Evolutionary conservation across 2,888 invertebrate species (phyloP).

Genomic region (Danaus chrysippus): DNA sequence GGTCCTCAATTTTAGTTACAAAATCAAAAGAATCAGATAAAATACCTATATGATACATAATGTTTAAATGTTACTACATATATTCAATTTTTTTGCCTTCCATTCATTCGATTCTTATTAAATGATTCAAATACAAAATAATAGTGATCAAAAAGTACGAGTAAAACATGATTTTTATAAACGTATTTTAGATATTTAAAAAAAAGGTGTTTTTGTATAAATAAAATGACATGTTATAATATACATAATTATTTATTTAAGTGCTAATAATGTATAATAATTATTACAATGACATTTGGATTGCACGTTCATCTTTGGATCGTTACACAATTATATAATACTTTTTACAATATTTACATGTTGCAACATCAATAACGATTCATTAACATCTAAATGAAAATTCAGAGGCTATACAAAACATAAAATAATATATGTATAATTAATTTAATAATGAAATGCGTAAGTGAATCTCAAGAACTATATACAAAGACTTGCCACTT

Average conservation of each 20-base stretch:
- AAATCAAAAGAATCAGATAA: no score
- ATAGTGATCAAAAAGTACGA: no score
- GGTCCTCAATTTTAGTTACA: no score
- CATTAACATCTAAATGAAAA: conserved; percentile 38
- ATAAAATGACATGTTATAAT: conserved; percentile 37
- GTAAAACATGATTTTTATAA: background rate
- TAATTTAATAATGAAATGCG: background rate
- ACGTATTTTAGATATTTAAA: background rate
- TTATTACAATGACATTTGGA: conserved; percentile 57
- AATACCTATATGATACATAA: no score
- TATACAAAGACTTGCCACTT: background rate
- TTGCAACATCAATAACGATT: conserved; percentile 34
- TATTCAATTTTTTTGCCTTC: no score
- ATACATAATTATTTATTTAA: conserved; percentile 68
- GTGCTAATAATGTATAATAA: conserved; percentile 53
- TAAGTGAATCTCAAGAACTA: background rate
- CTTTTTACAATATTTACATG: conserved; percentile 45
- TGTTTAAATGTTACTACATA: no score
- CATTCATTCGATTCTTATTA: no score
- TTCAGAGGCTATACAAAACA: background rate
- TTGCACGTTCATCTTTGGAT: conserved; percentile 75
- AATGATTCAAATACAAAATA: no score
- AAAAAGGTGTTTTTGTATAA: background rate
- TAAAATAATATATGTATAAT: conserved; percentile 14
- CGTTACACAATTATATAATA: conserved; percentile 43